These are phyloP conservation scores for Dicrurus megarhynchus DNA, from an alignment of 2,113 vertebrate genomes.

Conservation along the genomic window DNA sequence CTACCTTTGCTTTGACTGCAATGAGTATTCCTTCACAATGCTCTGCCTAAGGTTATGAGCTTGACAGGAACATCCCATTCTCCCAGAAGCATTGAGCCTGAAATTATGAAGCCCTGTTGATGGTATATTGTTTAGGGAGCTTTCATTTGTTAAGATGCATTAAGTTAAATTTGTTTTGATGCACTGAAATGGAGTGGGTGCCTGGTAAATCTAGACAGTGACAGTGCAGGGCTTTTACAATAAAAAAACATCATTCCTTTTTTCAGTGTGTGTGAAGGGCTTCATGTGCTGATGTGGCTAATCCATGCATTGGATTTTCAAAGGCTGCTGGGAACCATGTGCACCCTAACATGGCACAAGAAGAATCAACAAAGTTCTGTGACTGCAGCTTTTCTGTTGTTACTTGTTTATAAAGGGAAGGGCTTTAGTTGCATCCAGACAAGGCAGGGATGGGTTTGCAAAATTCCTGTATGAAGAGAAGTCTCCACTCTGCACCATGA, in stretches of 20 bases:
- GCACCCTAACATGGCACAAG: background rate
- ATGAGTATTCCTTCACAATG: background rate
- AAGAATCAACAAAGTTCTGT: background rate
- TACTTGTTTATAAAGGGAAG: background rate
- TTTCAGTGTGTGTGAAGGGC: background rate
- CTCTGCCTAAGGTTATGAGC: background rate
- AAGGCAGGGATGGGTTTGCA: background rate
- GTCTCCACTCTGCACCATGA: background rate
- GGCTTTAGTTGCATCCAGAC: background rate
- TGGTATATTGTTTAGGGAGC: slow-evolving; percentile 8
- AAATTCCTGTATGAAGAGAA: background rate
- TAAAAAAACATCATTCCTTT: background rate
- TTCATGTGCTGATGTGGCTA: background rate
- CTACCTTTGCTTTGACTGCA: background rate
- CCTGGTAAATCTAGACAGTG: slow-evolving; percentile 29
- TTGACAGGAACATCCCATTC: background rate
- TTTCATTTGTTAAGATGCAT: slow-evolving; percentile 20
- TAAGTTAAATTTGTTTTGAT: slow-evolving; percentile 32
- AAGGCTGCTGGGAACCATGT: background rate
- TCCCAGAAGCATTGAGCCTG: background rate
- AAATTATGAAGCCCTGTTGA: background rate
- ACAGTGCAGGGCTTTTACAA: background rate
- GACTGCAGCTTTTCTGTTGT: slow-evolving; percentile 9
- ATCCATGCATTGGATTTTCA: background rate
- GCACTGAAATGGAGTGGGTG: slow-evolving; percentile 17